Base-by-base conservation (phyloP, 2,797 vertebrate genomes). In the Morus bassanus region DNA sequence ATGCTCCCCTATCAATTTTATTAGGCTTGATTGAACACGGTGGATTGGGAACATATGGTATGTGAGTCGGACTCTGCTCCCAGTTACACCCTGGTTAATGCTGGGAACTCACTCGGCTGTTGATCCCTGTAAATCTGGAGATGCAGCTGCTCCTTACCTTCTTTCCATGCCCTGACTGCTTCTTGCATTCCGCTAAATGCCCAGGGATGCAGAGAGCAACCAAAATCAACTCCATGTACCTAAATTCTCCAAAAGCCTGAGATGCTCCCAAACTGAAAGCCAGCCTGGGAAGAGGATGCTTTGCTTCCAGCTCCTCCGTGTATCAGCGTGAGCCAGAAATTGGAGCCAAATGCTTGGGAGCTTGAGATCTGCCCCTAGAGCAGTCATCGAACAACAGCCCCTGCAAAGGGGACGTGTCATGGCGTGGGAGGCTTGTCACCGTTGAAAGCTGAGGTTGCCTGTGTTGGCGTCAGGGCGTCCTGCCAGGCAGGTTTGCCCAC, bases 1-100 rank as follows among this genome's bases (percentile, higher is more conserved):
- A 77, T 94, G 91, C 92, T 95, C 92, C 88, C 92, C 92, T 95
- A 97, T 96, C 96, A 96, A 93, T 97, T 97, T 96, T 96, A 96
- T 95, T 94, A 95, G 94, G 95, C 95, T 95, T 95, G 94, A 96
- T 94, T 96, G 95, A 95, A 94, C 33, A 21, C 2, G 14, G 91
- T 88, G 94, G 85, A 94, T 95, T 85, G 94, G 94, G 92, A 96
- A 80, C 96, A 96, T 95, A 96, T 82, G 94, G 93, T 80, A 43
- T 85, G 87, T 48, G 92, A 94, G 85, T 79, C 84, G 89, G 81
- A 80, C 79, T 92, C 95, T 85, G 92, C 94, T 95, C 95, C 93
- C 81, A 45, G 64, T 95, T 89, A 85, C 73, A 89, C 81, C 78
- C 93, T 46, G 65, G 37, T 83, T 93, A 83, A 24, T 54, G 53